These are phyloP conservation scores for Tetranychus piercei DNA, from an alignment of 2,888 invertebrate genomes.

Conservation along the genomic window DNA sequence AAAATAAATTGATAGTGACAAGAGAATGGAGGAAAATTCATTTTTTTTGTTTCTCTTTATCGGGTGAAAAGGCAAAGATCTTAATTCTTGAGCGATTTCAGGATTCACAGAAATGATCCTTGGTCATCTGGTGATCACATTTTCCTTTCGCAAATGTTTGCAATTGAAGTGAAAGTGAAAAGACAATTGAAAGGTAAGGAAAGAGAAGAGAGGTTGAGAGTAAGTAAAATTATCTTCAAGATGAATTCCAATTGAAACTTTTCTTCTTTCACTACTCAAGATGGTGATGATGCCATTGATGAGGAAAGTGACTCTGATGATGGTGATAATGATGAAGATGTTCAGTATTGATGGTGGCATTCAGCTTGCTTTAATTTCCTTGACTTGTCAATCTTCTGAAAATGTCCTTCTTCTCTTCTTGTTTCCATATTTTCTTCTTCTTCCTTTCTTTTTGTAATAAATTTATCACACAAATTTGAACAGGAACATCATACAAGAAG, in stretches of 20 bases:
- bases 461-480: slow-evolving; percentile 1
- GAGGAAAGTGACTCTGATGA: background rate
- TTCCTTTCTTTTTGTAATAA: background rate
- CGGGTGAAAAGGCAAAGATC: background rate
- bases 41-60: background rate
- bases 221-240: background rate
- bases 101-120: background rate
- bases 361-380: too few relatives aligned
- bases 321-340: background rate
- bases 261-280: background rate
- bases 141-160: background rate
- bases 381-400: too few relatives aligned
- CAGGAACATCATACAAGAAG: background rate
- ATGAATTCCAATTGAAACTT: background rate
- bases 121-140: background rate
- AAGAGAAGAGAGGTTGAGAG: background rate
- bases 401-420: too few relatives aligned
- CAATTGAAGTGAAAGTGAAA: background rate
- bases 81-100: background rate
- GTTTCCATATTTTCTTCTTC: background rate
- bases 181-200: background rate
- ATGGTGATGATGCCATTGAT: background rate
- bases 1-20: slow-evolving; percentile 1
- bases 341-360: background rate
- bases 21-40: background rate